Percentiles rank a stretch among this genome's conserved stretches.
Evolutionary conservation across 2,888 invertebrate species (phyloP).

Genomic region (Monoplex corrugatus): DNA sequence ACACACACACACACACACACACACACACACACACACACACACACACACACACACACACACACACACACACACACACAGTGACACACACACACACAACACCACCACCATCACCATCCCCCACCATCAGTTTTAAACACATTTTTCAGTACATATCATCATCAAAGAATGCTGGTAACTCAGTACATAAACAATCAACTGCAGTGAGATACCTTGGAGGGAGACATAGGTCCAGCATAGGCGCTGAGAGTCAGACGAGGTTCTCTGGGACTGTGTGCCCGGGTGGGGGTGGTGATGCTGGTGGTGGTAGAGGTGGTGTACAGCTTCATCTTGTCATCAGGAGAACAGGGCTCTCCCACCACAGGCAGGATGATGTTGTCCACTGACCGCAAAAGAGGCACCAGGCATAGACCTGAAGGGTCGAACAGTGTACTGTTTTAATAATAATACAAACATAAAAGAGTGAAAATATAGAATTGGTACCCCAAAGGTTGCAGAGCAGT

Average conservation of each 20-base stretch:
- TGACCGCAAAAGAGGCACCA: slow-evolving; percentile 92
- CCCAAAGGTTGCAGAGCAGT: no score
- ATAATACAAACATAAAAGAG: no score
- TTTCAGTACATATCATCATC: no score
- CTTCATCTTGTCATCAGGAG: slow-evolving; percentile 63
- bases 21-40: background rate
- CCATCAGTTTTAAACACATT: no score
- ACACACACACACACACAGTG: background rate
- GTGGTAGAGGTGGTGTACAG: background rate
- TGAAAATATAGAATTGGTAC: no score
- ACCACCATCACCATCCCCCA: background rate
- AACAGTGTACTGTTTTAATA: no score
- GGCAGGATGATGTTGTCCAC: slow-evolving; percentile 90
- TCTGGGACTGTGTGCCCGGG: slow-evolving; percentile 61
- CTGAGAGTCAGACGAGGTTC: slow-evolving; percentile 73
- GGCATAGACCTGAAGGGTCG: slow-evolving; percentile 90
- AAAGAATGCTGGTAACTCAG: no score
- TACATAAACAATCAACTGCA: background rate
- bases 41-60: background rate
- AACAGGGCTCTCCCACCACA: slow-evolving; percentile 87
- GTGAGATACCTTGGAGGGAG: slow-evolving; percentile 83
- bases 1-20: no score
- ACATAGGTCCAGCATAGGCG: slow-evolving; percentile 96
- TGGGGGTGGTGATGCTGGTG: background rate
- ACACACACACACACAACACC: background rate